Evolutionary conservation across 2,113 vertebrate species (phyloP), one percentile per base, ranked within the genome.

Genomic region (Myanophis thanlyinensis): DNA sequence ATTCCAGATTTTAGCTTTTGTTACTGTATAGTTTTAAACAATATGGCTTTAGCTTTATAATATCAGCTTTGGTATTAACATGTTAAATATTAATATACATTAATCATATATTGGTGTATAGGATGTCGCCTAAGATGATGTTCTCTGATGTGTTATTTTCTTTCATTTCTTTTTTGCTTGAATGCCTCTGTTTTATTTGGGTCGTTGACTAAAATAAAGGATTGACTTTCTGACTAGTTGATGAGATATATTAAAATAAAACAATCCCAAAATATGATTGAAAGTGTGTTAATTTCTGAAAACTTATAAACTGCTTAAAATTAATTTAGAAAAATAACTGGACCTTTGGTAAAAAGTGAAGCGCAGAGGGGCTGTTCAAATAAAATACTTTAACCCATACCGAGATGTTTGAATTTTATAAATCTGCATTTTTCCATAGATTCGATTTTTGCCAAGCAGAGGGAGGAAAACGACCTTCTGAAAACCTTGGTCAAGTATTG

Each of bases 401-500:
- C 89, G 44, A 35, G 40, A 51, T 40, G 15, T 56, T 49, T 2
- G 30, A 49, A 25, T 46, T 62, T 22, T 59, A 30, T 49, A 59
- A 89, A 54, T 56, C 40, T 92, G 9, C 4, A 23, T 89, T 94
- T 12, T 96, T 80, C 95, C 89, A 56, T 94, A 99, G 99, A 95
- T 99, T 99, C 96, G 99, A 99, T 97, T 99, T 99, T 96, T 99
- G 99, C 97, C 98, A 99, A 98, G 98, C 98, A 5, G 93, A 53
- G 40, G 95, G 98, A 91, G 98, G 99, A 96, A 99, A 96, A 91
- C 98, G 99, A 90, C 99, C 99, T 0, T 99, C 99, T 89, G 99
- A 99, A 97, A 99, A 99, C 97, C 98, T 99, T 90, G 99, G 99
- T 54, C 99, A 99, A 95, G 99, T 99, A 6, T 97, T 99, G 89